Evolutionary conservation across 2,797 vertebrate genomes (phyloP).

Genomic region (Gymnoscopelus braueri): DNA sequence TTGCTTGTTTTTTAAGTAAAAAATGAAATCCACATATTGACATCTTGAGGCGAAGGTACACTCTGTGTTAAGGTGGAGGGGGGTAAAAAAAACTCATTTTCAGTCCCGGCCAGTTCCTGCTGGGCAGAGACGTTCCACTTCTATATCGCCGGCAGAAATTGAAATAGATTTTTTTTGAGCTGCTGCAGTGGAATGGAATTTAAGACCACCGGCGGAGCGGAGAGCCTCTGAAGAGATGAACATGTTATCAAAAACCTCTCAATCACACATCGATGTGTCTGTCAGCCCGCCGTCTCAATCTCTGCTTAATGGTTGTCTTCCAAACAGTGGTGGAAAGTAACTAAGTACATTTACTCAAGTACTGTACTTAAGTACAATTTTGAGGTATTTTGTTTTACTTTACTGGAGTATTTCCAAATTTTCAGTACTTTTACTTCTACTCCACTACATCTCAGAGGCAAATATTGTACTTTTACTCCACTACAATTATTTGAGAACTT

Average conservation of each 20-base stretch:
- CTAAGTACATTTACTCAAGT: no score
- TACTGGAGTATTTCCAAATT: no score
- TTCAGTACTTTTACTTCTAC: no score
- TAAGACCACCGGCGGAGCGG: background rate
- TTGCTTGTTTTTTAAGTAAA: background rate
- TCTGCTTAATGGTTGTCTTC: background rate
- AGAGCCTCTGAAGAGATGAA: background rate
- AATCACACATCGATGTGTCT: background rate
- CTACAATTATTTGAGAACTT: no score
- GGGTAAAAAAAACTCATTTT: background rate
- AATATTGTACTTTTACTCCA: no score
- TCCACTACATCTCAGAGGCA: no score
- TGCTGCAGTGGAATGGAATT: background rate
- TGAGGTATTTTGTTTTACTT: no score
- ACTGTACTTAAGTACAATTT: no score
- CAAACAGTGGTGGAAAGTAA: background rate
- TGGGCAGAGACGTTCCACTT: background rate
- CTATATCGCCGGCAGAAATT: constrained; percentile 4
- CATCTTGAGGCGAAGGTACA: background rate
- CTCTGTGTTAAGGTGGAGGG: background rate
- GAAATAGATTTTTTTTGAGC: background rate
- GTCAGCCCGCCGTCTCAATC: background rate
- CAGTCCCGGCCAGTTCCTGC: background rate
- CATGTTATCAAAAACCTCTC: background rate
- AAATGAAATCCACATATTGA: no score